phyloP scores from a whole-genome alignment of 1,140 invertebrate genomes.

The Atta colombica region DNA sequence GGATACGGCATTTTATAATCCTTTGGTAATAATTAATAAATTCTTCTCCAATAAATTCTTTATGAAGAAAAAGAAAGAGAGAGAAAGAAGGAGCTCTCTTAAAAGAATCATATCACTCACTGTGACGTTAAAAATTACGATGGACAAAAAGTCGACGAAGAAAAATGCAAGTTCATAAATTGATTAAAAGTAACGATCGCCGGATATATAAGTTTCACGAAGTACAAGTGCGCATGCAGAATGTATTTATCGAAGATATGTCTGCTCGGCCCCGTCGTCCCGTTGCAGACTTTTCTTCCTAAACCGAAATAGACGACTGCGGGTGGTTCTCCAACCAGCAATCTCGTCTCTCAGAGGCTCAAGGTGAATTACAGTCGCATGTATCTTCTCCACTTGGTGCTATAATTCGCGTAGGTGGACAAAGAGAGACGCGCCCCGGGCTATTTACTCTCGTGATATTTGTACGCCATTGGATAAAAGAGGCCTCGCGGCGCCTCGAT shows the following conservation, averaged over 20 bases:
- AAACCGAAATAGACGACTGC: conserved; percentile 56
- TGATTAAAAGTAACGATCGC: conserved; percentile 39
- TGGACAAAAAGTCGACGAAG: not conserved
- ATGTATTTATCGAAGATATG: conserved; percentile 27
- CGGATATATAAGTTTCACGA: not conserved
- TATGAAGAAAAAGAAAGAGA: not conserved
- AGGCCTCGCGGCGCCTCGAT: conserved; percentile 29
- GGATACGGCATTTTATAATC: not conserved
- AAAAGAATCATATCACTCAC: not conserved
- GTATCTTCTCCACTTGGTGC: conserved; percentile 47
- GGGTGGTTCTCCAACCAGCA: conserved; percentile 50
- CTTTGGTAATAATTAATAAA: not conserved
- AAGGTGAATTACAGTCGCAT: conserved; percentile 63
- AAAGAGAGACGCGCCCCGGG: conserved; percentile 50
- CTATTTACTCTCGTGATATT: conserved; percentile 67
- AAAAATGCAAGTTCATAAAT: not conserved
- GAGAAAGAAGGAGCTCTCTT: not conserved
- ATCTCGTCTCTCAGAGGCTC: conserved; percentile 65
- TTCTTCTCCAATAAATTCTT: not conserved
- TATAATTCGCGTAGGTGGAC: conserved; percentile 59
- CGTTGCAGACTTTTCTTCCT: conserved; percentile 39
- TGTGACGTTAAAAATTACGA: not conserved
- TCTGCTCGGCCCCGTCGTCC: not conserved
- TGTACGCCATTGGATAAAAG: conserved; percentile 53
- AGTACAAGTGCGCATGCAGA: conserved; percentile 10